These are phyloP conservation scores for Podocnemis expansa DNA, from an alignment of 2,113 vertebrate species.

Conservation along the genomic window DNA sequence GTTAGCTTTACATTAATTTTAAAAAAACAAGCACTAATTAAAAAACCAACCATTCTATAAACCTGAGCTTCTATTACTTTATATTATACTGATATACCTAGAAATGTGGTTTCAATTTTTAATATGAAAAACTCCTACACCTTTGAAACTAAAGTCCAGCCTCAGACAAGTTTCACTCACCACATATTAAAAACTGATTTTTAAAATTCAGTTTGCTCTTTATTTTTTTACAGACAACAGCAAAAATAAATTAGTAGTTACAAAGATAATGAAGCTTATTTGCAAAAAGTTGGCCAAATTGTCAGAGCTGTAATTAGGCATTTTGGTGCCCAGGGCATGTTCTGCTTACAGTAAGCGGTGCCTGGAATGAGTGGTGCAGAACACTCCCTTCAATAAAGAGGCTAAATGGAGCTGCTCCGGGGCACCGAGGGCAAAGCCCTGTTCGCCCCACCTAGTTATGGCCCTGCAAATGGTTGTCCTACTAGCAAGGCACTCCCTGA, in stretches of 20 bases:
- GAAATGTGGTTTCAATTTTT: background rate
- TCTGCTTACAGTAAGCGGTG: too few species aligned
- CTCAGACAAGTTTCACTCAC: background rate
- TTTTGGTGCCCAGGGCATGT: too few species aligned
- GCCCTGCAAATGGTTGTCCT: background rate
- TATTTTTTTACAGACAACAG: background rate
- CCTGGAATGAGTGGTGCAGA: too few species aligned
- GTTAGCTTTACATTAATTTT: background rate
- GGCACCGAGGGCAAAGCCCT: too few species aligned
- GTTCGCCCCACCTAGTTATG: too few species aligned
- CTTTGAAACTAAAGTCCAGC: background rate
- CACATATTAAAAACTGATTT: background rate
- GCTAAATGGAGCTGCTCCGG: too few species aligned
- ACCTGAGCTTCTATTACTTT: background rate
- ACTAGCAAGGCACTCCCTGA: background rate
- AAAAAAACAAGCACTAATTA: background rate
- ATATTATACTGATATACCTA: background rate
- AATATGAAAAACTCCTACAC: background rate
- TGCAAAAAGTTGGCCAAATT: background rate
- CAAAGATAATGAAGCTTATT: background rate
- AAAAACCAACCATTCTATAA: background rate
- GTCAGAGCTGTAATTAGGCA: too few species aligned
- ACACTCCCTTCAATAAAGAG: too few species aligned
- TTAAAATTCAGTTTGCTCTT: background rate
- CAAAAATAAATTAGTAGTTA: background rate